phyloP scores from a whole-genome alignment of 1,140 invertebrate species.

The Brachionus asplanchnoidis region DNA sequence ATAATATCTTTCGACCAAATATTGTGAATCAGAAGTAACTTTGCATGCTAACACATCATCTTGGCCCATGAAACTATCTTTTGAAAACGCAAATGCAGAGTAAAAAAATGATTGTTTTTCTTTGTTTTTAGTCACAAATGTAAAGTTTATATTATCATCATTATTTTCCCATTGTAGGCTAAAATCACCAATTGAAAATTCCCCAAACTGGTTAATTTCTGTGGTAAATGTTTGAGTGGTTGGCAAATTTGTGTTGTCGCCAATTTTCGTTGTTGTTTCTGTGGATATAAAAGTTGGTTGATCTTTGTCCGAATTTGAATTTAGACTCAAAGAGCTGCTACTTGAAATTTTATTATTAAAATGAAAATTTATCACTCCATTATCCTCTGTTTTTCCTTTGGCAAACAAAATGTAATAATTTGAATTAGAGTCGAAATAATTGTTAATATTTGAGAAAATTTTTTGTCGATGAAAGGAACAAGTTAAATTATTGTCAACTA shows the following conservation, averaged over 20 bases:
- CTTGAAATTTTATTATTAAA: too few relatives aligned
- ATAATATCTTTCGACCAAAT: not conserved
- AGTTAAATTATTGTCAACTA: not conserved
- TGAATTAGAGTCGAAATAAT: not conserved
- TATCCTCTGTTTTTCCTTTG: not conserved
- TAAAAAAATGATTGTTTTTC: not conserved
- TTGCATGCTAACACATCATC: slow-evolving; percentile 21
- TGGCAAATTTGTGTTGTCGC: too few relatives aligned
- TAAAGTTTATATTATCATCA: not conserved
- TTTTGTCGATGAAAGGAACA: not conserved
- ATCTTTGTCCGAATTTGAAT: too few relatives aligned
- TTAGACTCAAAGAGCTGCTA: too few relatives aligned
- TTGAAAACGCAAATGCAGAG: slow-evolving; percentile 19
- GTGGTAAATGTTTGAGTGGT: too few relatives aligned
- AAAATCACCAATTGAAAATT: not conserved
- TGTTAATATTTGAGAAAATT: not conserved
- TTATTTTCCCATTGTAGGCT: not conserved
- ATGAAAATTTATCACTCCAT: not conserved
- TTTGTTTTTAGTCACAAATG: not conserved
- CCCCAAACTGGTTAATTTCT: not conserved
- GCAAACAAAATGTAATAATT: slow-evolving; percentile 5
- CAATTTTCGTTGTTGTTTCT: not conserved
- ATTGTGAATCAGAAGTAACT: not conserved
- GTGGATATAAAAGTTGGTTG: not conserved
- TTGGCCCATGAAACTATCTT: not conserved